Evolutionary conservation across 2,888 invertebrate genomes (phyloP).

Genomic region (Leucophenga montana): DNA sequence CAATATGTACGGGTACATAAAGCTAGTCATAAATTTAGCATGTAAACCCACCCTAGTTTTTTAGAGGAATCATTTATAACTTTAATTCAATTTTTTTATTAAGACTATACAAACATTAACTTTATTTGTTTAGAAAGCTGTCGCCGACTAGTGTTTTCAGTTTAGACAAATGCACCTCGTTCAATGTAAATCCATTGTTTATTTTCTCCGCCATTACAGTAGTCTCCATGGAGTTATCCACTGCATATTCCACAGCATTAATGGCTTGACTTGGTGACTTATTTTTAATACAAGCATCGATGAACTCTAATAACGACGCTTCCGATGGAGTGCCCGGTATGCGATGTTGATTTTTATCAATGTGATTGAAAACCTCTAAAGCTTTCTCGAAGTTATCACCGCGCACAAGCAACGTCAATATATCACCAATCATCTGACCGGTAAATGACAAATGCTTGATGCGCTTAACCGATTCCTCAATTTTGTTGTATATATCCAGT

Average conservation of each 20-base stretch:
- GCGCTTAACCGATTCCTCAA: conserved; percentile 73
- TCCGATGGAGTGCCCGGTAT: conserved; percentile 77
- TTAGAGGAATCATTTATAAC: conserved; percentile 40
- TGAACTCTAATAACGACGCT: conserved; percentile 74
- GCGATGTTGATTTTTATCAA: conserved; percentile 74
- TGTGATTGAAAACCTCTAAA: conserved; percentile 74
- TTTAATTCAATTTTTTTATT: conserved; percentile 32
- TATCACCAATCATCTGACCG: conserved; percentile 77
- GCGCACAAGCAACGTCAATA: conserved; percentile 74
- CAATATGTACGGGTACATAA: neutral
- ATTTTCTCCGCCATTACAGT: conserved; percentile 57
- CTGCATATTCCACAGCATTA: conserved; percentile 76
- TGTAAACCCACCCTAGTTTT: neutral
- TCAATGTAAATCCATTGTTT: conserved; percentile 72
- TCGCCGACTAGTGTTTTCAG: conserved; percentile 75
- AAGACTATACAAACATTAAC: neutral
- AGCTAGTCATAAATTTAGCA: neutral
- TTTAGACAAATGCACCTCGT: conserved; percentile 73
- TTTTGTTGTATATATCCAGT: conserved; percentile 76
- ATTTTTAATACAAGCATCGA: conserved; percentile 75
- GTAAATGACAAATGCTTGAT: conserved; percentile 72
- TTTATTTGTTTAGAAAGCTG: conserved; percentile 56
- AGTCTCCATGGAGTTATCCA: conserved; percentile 75
- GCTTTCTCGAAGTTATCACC: conserved; percentile 75
- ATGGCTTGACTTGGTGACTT: conserved; percentile 75